Evolutionary conservation across 2,888 invertebrate species (phyloP).

Genomic region (Doris montereyensis): DNA sequence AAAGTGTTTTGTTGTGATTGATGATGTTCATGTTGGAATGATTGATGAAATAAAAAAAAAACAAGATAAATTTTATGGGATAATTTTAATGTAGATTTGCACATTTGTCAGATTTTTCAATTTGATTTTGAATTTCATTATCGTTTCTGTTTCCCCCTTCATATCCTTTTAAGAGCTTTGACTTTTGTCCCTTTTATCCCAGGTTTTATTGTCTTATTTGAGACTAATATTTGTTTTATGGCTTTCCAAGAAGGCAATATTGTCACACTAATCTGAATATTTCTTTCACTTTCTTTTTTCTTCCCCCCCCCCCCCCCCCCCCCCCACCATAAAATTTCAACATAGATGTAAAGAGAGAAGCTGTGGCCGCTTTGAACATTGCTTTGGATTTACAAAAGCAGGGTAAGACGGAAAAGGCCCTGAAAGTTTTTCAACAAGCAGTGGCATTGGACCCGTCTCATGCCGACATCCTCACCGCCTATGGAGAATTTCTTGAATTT

Average conservation of each 20-base stretch:
- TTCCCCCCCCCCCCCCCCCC: not conserved
- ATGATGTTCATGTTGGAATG: no score
- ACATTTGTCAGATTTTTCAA: no score
- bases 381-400: constrained; percentile 87
- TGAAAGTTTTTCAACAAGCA: constrained; percentile 81
- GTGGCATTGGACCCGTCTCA: constrained; percentile 91
- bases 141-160: not conserved
- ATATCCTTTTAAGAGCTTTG: not conserved
- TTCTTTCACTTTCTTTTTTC: not conserved
- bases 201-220: no score
- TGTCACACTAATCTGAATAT: not conserved
- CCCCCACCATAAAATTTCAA: not conserved
- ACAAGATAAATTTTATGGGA: no score
- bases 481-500: constrained; percentile 93
- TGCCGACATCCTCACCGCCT: constrained; percentile 91
- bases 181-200: not conserved
- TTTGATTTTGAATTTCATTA: not conserved
- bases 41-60: no score
- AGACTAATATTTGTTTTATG: no score
- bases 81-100: no score
- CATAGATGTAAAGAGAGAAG: constrained; percentile 79
- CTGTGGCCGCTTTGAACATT: constrained; percentile 86
- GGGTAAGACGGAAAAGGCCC: constrained; percentile 89
- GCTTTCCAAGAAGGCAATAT: no score
- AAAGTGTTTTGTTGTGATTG: no score